A percentile compares a stretch with the other conserved stretches of the same genome.
Evolutionary conservation across 2,888 invertebrate genomes (phyloP).

Genomic region (Molanna angustata): DNA sequence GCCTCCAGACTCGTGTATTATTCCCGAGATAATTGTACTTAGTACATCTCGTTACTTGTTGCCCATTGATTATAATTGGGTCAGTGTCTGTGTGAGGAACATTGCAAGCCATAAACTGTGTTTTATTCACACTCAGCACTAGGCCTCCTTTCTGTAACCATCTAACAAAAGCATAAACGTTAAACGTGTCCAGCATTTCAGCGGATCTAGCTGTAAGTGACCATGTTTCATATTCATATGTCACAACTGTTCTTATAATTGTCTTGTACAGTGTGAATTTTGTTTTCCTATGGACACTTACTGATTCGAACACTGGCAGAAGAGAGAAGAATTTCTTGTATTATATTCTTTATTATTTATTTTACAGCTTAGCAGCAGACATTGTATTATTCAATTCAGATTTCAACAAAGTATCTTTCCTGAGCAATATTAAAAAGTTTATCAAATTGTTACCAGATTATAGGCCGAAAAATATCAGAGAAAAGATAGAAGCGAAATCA

Average conservation of each 20-base stretch:
- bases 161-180: no score
- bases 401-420: conserved; percentile 66
- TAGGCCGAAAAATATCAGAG: conserved; percentile 54
- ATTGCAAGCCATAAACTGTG: no score
- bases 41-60: no score
- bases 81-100: no score
- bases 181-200: no score
- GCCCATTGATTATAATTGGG: no score
- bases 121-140: no score
- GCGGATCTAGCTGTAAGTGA: background rate
- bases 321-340: background rate
- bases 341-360: conserved; percentile 22
- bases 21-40: no score
- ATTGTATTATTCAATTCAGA: conserved; percentile 66
- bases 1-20: no score
- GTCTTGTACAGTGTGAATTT: background rate
- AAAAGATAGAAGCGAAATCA: conserved; percentile 58
- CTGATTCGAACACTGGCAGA: no score
- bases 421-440: conserved; percentile 57
- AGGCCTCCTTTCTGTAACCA: no score
- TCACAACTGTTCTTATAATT: background rate
- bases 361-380: conserved; percentile 64
- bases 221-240: background rate
- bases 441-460: conserved; percentile 65
- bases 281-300: no score